Conservation (phyloP, 2,888 invertebrate genomes). For the Cataglyphis rosenhaueri region DNA sequence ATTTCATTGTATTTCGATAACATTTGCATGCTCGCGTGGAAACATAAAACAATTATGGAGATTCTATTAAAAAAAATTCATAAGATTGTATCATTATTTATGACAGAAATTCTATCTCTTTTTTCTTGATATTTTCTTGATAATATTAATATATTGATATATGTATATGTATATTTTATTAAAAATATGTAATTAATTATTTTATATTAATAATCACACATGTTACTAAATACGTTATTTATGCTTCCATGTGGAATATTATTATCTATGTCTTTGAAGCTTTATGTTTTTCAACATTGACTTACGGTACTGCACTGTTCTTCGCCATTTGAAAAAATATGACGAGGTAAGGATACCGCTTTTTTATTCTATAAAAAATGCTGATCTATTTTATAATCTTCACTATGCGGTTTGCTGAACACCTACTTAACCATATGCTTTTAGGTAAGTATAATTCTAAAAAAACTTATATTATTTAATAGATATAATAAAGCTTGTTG, state of each 20-base stretch:
- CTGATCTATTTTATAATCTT: constrained; percentile 36
- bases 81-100: neutral
- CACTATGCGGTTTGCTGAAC: constrained; percentile 42
- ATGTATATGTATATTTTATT: constrained; percentile 8
- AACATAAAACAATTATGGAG: constrained; percentile 20
- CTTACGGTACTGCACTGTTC: constrained; percentile 18
- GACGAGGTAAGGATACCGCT: constrained; percentile 31
- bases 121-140: neutral
- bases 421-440: constrained; percentile 26
- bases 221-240: constrained; percentile 12
- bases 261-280: neutral
- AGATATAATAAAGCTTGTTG: neutral
- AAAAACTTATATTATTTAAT: neutral
- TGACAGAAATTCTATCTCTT: neutral
- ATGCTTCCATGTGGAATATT: constrained; percentile 27
- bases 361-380: constrained; percentile 13
- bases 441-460: constrained; percentile 38
- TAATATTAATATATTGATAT: constrained; percentile 24
- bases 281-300: constrained; percentile 8
- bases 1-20: constrained; percentile 4
- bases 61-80: neutral
- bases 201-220: neutral
- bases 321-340: constrained; percentile 32
- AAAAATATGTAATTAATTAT: neutral
- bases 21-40: neutral